Base-by-base conservation (phyloP, 2,888 invertebrate genomes). In the Cephus pulcher region DNA sequence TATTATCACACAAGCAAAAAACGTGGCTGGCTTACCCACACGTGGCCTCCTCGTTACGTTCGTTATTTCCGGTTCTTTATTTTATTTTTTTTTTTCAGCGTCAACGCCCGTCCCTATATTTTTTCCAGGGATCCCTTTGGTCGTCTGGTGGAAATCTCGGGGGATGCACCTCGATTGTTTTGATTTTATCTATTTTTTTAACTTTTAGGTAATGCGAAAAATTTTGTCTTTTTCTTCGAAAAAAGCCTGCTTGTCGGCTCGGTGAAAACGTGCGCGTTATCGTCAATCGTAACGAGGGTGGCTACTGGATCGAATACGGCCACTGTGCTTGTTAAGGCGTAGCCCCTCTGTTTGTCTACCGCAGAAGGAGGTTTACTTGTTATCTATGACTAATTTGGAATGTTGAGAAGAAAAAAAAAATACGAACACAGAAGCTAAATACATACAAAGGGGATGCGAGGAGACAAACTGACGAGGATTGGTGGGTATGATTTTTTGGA, bases 301-400 rank as follows among this genome's bases (percentile, higher is more conserved):
- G 23, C 56, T 56, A 23, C 56, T 56, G 56, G 56, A 56, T 56
- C 23, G 56, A 23, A 23, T 9, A 23, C 0, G 56, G 56, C 56
- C 56, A 56, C 56, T 23, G 56, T 56, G 23, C 56, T 23, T 56
- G 23, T 56, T 23, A 23, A 23, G 56, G 56, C 56, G 56, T 9
- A 9, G 15, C 9, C 23, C 23, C 56, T 56, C 1, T 9, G 15
- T 56, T 56, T 56, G 9, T 56, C 23, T 56, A 56, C 56, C 23
- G 56, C 9, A 56, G 23, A 56, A 56, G 56, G 9, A 56, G 23
- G 56, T 56, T 23, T 56, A 56, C 56, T 56, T 56, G 56, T 56
- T 56, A 56, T 56, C 56, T 56, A 56, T 56, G 56, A 35, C 34
- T 77, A 77, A 35, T 77, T 74, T 69, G 77, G 77, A 74, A 77